These are phyloP conservation scores for Serinus canaria DNA, from an alignment of 2,113 vertebrate genomes.

Conservation along the genomic window DNA sequence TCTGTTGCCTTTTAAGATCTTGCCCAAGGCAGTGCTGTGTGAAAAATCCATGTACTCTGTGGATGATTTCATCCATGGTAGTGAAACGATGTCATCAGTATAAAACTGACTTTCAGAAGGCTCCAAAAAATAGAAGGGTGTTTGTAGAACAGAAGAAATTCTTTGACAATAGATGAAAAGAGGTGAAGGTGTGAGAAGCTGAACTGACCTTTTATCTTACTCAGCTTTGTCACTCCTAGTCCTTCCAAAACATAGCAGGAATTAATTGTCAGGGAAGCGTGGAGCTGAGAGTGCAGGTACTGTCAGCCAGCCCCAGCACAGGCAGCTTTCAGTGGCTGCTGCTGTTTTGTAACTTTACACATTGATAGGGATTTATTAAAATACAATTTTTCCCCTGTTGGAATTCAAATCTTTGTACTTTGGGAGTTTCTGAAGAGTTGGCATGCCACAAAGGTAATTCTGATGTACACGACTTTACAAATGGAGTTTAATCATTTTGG, in stretches of 20 bases:
- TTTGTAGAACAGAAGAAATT: not conserved
- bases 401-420: not conserved
- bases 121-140: not conserved
- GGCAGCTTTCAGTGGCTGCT: not conserved
- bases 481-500: not conserved
- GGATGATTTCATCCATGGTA: not conserved
- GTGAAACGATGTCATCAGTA: not conserved
- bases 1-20: not conserved
- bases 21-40: not conserved
- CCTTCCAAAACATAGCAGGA: not conserved
- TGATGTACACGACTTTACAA: rapidly evolving
- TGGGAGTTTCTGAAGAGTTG: not conserved
- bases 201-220: not conserved
- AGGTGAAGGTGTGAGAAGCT: not conserved
- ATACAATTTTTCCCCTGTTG: not conserved
- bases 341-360: not conserved
- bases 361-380: not conserved
- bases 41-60: not conserved
- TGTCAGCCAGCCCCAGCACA: not conserved
- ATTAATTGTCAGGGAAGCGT: not conserved
- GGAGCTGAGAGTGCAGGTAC: not conserved
- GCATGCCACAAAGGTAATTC: not conserved
- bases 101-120: not conserved
- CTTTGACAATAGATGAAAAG: not conserved
- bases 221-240: not conserved